Evolutionary conservation across 2,113 vertebrate species (phyloP).

Genomic region (Alligator sinensis): DNA sequence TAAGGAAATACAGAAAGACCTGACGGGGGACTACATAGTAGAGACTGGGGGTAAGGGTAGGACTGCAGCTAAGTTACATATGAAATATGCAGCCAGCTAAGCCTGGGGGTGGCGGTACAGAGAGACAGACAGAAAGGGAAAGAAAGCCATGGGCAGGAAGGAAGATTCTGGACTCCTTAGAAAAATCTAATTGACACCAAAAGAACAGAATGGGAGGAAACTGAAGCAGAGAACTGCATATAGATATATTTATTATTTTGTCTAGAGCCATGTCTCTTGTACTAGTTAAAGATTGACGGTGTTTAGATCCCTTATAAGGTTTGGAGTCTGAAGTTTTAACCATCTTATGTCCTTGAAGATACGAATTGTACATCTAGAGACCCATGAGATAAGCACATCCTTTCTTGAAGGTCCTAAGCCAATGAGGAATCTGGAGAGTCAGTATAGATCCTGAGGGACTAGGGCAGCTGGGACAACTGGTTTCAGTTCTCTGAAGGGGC

Average conservation of each 20-base stretch:
- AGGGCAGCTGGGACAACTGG: background rate
- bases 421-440: background rate
- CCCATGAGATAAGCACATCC: no score
- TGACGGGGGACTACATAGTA: no score
- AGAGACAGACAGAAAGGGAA: no score
- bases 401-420: no score
- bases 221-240: background rate
- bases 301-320: background rate
- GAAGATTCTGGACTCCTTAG: background rate
- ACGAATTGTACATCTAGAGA: background rate
- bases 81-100: no score
- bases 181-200: background rate
- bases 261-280: background rate
- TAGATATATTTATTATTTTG: background rate
- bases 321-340: background rate
- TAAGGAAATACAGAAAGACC: no score
- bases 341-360: background rate
- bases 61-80: no score
- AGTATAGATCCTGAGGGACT: background rate
- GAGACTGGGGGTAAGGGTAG: no score
- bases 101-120: no score
- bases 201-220: fast-evolving
- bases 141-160: background rate
- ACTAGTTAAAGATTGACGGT: background rate
- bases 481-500: background rate